A percentile compares a stretch with the other conserved stretches of the same genome.
Conservation (phyloP, 2,797 vertebrate genomes). For the Labroides dimidiatus region DNA sequence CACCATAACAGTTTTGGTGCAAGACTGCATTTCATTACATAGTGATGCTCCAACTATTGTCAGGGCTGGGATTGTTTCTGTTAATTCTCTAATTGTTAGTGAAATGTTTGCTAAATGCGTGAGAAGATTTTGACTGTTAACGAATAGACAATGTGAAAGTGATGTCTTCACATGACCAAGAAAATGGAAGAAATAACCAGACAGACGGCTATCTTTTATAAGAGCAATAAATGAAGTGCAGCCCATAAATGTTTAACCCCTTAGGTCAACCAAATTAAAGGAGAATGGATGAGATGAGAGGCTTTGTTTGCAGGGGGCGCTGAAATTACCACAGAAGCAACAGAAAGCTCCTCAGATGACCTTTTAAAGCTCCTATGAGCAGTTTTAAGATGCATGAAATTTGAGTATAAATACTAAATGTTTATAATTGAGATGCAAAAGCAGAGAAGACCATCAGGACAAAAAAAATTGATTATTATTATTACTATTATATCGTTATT, state of each 20-base stretch:
- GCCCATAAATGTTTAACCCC: too few relatives aligned
- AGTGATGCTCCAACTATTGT: conserved; percentile 28
- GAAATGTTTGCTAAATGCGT: background rate
- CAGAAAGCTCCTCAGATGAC: too few relatives aligned
- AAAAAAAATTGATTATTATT: too few relatives aligned
- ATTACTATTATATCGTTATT: too few relatives aligned
- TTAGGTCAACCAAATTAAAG: background rate
- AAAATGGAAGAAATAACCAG: background rate
- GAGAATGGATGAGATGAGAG: background rate
- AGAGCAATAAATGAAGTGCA: too few relatives aligned
- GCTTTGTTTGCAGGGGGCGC: too few relatives aligned
- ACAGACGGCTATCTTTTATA: background rate
- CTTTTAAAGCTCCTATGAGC: too few relatives aligned
- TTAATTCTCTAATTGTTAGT: conserved; percentile 12
- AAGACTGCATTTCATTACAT: conserved; percentile 9
- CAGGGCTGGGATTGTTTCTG: background rate
- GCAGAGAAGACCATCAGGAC: too few relatives aligned
- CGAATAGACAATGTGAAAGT: background rate
- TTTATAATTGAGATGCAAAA: too few relatives aligned
- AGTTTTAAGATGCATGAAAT: too few relatives aligned
- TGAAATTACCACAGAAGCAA: too few relatives aligned
- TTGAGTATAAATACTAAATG: too few relatives aligned
- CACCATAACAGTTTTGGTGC: conserved; percentile 46
- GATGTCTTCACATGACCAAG: background rate
- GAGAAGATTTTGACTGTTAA: background rate